Evolutionary conservation across 2,113 vertebrate species (phyloP), one percentile per base, ranked within the genome.

Genomic region (Tiliqua scincoides): DNA sequence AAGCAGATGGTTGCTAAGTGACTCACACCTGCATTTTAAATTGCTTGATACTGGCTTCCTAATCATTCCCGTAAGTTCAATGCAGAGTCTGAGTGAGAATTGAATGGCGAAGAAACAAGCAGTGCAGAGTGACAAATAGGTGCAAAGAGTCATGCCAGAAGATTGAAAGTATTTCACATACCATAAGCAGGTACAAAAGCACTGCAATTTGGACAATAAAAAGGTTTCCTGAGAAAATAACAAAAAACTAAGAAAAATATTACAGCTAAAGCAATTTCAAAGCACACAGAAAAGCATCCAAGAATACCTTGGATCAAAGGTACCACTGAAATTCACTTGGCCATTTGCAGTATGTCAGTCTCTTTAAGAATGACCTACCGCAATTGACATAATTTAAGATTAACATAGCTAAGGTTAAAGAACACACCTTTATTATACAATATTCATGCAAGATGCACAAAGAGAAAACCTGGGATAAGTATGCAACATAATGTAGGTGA

Each of bases 41-140:
- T 79, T 40, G 40, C 6, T 63, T 11, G 65, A 35, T 61, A 74
- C 57, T 78, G 59, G 10, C 30, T 88, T 76, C 74, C 71, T n/a
- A 95, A 93, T 82, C 92, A 93, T 87, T 91, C 94, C 87, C 79
- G 83, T 89, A 94, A 93, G 91, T 94, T 93, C 92, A 94, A 32
- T 91, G 91, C 25, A 30, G 18, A 65, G n/a, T 83, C 84, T 84
- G 40, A 90, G 65, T 67, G 83, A 59, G 77, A 82, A 89, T 30
- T 35, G 7, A 79, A 85, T 40, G 3, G 52, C 87, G 79, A 82
- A 93, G 81, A 65, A 90, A 25, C 52, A 91, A 93, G 94, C 70
- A 92, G 81, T 75, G 85, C 73, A 88, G 68, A 89, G 4, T 9
- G 65, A 91, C 82, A 91, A 89, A 75, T 94, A 91, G 82, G 84